Evolutionary conservation across 2,797 vertebrate species (phyloP).

Genomic region (Lepilemur septentrionalis): DNA sequence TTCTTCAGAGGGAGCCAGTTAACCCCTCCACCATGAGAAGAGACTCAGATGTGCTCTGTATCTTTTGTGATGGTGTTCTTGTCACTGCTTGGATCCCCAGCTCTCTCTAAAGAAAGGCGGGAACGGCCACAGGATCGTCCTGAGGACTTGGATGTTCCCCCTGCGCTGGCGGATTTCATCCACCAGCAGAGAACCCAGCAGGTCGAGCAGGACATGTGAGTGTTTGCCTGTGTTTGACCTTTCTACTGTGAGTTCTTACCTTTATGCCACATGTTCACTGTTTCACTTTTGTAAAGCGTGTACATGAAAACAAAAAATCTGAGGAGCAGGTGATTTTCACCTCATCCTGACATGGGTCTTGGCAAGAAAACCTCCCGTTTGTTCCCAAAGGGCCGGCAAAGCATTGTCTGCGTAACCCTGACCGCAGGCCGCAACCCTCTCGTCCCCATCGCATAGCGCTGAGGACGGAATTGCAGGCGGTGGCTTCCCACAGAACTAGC

Average conservation of each 20-base stretch:
- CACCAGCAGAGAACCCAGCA: slow-evolving; percentile 95
- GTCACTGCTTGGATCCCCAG: slow-evolving; percentile 76
- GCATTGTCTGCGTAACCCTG: fast-evolving
- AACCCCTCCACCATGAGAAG: not conserved
- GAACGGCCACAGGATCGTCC: slow-evolving; percentile 89
- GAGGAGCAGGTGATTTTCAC: not conserved
- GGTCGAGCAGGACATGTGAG: slow-evolving; percentile 95
- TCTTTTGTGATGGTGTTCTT: not conserved
- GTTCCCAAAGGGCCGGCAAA: not conserved
- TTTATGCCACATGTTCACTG: not conserved
- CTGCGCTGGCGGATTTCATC: slow-evolving; percentile 95
- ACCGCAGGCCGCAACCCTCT: not conserved
- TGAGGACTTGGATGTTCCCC: slow-evolving; percentile 94
- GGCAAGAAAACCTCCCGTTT: not conserved
- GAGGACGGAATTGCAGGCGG: not conserved
- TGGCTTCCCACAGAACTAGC: not conserved
- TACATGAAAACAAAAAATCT: not conserved
- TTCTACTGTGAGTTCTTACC: not conserved
- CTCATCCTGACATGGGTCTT: not conserved
- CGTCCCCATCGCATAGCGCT: not conserved
- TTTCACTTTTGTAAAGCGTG: not conserved
- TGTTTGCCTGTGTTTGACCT: not conserved
- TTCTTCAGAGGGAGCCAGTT: not conserved
- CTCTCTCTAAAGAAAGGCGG: slow-evolving; percentile 90
- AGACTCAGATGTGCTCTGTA: not conserved